These are phyloP conservation scores for Drosophila sechellia DNA, from an alignment of 1,140 invertebrate genomes.

Conservation along the genomic window DNA sequence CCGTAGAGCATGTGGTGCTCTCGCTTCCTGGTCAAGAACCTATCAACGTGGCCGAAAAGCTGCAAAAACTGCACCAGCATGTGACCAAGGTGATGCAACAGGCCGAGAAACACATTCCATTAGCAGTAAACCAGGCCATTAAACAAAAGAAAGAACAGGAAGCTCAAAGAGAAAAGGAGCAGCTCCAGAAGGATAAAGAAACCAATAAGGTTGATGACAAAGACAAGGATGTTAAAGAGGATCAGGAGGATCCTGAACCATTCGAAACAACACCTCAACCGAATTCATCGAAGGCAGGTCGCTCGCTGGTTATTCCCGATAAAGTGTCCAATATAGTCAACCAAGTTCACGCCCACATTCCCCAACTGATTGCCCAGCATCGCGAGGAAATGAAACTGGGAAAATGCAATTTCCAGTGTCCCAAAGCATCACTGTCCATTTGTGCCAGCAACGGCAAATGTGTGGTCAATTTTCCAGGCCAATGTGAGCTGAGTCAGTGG, in stretches of 20 bases:
- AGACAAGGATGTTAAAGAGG: slow-evolving; percentile 1
- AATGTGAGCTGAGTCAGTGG: slow-evolving; percentile 72
- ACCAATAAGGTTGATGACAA: not conserved
- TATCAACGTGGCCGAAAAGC: slow-evolving; percentile 58
- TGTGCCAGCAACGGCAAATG: slow-evolving; percentile 75
- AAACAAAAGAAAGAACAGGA: slow-evolving; percentile 44
- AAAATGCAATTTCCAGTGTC: slow-evolving; percentile 68
- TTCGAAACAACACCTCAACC: not conserved
- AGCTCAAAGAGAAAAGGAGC: slow-evolving; percentile 29
- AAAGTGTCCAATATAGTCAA: slow-evolving; percentile 21
- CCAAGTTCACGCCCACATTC: slow-evolving; percentile 48
- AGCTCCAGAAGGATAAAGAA: slow-evolving; percentile 10
- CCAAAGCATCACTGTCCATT: slow-evolving; percentile 48
- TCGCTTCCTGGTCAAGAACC: slow-evolving; percentile 35
- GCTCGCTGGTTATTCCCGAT: slow-evolving; percentile 28
- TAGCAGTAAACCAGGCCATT: slow-evolving; percentile 63
- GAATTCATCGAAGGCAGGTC: slow-evolving; percentile 11
- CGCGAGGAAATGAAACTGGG: slow-evolving; percentile 52
- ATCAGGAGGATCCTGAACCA: slow-evolving; percentile 13
- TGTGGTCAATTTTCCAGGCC: slow-evolving; percentile 68
- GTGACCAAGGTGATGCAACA: slow-evolving; percentile 67
- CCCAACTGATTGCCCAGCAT: slow-evolving; percentile 52
- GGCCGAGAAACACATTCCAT: slow-evolving; percentile 66
- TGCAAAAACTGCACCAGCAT: slow-evolving; percentile 64
- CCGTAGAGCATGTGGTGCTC: slow-evolving; percentile 55